These are phyloP conservation scores for Nettapus auritus DNA, from an alignment of 2,113 vertebrate species.

Conservation along the genomic window DNA sequence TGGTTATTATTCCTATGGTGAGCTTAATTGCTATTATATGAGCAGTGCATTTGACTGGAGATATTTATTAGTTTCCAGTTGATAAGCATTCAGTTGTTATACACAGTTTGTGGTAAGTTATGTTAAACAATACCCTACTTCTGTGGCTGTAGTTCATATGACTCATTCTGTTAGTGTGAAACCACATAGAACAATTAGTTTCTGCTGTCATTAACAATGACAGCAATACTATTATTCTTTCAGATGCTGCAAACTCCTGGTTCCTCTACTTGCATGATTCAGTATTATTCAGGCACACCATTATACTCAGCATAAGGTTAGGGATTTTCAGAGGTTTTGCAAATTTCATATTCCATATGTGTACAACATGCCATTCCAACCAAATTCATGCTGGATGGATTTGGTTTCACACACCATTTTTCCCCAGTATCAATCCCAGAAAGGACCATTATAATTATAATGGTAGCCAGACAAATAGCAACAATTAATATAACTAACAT, in stretches of 20 bases:
- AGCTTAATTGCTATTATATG: constrained; percentile 31
- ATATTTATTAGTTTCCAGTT: constrained; percentile 38
- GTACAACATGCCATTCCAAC: background rate
- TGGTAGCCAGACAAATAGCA: background rate
- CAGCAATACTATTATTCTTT: background rate
- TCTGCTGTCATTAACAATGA: background rate
- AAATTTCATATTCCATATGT: background rate
- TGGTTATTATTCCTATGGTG: constrained; percentile 35
- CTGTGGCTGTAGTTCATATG: background rate
- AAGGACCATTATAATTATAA: background rate
- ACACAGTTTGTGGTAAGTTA: constrained; percentile 5
- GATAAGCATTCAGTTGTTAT: constrained; percentile 6
- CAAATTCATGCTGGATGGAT: background rate
- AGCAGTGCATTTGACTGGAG: constrained; percentile 15
- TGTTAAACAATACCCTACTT: background rate
- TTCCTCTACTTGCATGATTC: background rate
- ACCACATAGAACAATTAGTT: background rate
- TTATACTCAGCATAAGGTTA: background rate
- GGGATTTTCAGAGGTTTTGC: background rate
- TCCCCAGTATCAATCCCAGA: background rate
- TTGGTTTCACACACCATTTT: background rate
- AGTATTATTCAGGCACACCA: background rate
- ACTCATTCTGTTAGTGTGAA: background rate
- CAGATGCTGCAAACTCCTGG: background rate
- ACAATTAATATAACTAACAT: background rate